phyloP scores from a whole-genome alignment of 2,113 vertebrate species.

The Pontoporia blainvillei region DNA sequence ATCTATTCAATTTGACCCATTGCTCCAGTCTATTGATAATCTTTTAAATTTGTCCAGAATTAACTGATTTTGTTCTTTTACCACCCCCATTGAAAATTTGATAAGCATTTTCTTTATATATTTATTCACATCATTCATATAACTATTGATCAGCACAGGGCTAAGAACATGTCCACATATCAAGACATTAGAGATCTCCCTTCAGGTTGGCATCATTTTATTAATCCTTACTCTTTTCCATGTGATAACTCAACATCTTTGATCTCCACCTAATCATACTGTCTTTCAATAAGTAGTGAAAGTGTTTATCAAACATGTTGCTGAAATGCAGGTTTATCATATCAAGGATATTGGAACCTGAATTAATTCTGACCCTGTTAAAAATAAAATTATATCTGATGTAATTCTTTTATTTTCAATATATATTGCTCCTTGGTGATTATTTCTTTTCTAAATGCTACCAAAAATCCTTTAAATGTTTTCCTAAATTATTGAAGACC shows the following conservation, averaged over 20 bases:
- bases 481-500: not conserved
- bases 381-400: not conserved
- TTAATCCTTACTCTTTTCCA: not conserved
- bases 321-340: not conserved
- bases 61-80: not conserved
- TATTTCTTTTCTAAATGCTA: not conserved
- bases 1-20: not conserved
- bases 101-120: not conserved
- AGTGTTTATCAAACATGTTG: not conserved
- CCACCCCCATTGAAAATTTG: not conserved
- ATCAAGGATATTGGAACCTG: not conserved
- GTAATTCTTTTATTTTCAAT: not conserved
- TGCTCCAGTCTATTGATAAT: not conserved
- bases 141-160: not conserved
- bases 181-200: not conserved
- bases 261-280: not conserved
- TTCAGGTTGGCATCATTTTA: not conserved
- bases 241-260: not conserved
- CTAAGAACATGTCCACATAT: not conserved
- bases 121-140: not conserved
- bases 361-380: not conserved
- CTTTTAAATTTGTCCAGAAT: not conserved
- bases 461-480: not conserved
- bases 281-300: not conserved
- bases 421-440: not conserved